Conservation (phyloP, 2,113 vertebrate species). For the Myodes glareolus region DNA sequence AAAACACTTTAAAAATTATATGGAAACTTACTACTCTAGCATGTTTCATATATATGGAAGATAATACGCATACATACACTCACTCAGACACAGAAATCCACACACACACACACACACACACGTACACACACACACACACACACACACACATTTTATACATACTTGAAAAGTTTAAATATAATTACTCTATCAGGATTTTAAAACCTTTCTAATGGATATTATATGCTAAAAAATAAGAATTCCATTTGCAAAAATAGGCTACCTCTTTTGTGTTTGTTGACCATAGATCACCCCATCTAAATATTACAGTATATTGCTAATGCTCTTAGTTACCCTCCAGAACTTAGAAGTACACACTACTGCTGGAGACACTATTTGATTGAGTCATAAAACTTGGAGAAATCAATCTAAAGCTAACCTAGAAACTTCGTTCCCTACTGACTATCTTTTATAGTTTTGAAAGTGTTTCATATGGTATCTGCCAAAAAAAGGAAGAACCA, state of each 20-base stretch:
- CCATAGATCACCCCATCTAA: background rate
- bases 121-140: too few species aligned
- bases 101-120: too few species aligned
- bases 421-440: background rate
- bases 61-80: too few species aligned
- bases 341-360: background rate
- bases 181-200: background rate
- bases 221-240: background rate
- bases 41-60: too few species aligned
- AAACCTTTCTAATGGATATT: background rate
- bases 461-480: background rate
- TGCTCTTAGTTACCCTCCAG: background rate
- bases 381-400: background rate
- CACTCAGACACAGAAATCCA: too few species aligned
- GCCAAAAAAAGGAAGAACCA: background rate
- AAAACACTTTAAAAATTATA: background rate
- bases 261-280: background rate
- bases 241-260: background rate
- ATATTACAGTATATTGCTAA: background rate
- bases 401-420: background rate
- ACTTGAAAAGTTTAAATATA: background rate
- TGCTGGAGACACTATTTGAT: background rate
- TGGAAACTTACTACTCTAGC: too few species aligned
- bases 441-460: background rate
- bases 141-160: background rate